These are phyloP conservation scores for Oncopodura yosiiana DNA, from an alignment of 1,140 invertebrate genomes.

Conservation along the genomic window DNA sequence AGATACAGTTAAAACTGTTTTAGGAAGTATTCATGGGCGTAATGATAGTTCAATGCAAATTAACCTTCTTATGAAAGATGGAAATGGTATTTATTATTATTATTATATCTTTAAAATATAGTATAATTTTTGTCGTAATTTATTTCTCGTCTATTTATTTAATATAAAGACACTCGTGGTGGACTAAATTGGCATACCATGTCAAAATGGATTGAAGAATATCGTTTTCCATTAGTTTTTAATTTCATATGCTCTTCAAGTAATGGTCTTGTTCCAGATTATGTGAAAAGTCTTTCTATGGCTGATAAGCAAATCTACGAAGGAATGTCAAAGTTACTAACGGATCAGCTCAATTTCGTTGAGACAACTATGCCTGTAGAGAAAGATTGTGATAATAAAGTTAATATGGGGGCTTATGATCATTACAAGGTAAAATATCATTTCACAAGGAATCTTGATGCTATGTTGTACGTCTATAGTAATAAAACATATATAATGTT, in stretches of 20 bases:
- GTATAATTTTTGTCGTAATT: not conserved
- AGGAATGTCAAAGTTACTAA: too few species aligned
- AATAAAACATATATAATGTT: not conserved
- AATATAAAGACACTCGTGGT: conserved; percentile 20
- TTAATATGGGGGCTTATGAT: conserved; percentile 12
- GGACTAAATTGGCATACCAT: conserved; percentile 12
- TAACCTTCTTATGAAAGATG: conserved; percentile 31
- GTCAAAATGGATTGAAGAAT: conserved; percentile 9
- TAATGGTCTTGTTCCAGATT: too few species aligned
- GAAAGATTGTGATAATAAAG: conserved; percentile 1
- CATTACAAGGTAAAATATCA: conserved; percentile 7
- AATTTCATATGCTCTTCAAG: conserved; percentile 17
- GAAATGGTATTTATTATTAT: conserved; percentile 23
- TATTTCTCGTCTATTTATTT: not conserved
- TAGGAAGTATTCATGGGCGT: conserved; percentile 2
- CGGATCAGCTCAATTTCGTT: too few species aligned
- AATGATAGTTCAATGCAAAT: conserved; percentile 15
- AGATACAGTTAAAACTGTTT: conserved; percentile 14
- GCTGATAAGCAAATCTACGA: too few species aligned
- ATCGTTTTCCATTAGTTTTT: conserved; percentile 27
- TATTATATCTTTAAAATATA: not conserved
- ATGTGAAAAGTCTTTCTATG: too few species aligned
- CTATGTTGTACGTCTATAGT: too few species aligned
- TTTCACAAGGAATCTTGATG: too few species aligned
- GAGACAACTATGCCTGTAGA: too few species aligned